Base-by-base conservation (phyloP, 2,888 invertebrate genomes). In the Diadegma fenestrale region DNA sequence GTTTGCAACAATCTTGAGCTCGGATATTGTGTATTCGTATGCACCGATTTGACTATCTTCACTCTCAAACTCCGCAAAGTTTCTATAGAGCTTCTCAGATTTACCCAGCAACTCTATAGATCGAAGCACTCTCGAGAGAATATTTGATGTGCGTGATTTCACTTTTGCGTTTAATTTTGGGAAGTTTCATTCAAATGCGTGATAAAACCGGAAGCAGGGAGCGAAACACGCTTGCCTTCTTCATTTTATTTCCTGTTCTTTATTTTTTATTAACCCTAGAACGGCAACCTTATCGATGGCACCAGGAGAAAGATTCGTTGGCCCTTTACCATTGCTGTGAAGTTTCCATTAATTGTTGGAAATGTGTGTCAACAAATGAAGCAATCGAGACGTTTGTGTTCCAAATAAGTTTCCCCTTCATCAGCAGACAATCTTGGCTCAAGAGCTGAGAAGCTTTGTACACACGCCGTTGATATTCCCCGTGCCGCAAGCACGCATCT, bases 391-490 rank as follows among this genome's bases (percentile, higher is more conserved):
- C 51, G 72, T 83, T 83, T 58, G 71, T 64, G 66, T 69, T 64
- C 41, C 30, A 58, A 84, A 77, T 77, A 30, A 66, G 58, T 72
- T 64, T 69, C 37, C 10, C 41, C 26, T 48, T 37, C 37, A 37
- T 37, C 78, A 19, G 8, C 41, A 12, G 12, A 48, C 63, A 64
- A n/a, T 45, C 17, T 51, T 71, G n/a, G 22, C n/a, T 43, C 30
- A 19, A 4, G 43, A 26, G n/a, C n/a, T n/a, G n/a, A 17, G 19
- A 26, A 43, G 14, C 43, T 71, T 73, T 51, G 26, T 73, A 68
- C 72, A 72, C 37, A 71, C 63, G 63, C 73, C 63, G 58, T 68
- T 78, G 84, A 84, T 78, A 84, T 84, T 78, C 81, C 73, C 61
- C n/a, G 17, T 63, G 81, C 68, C 33, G 43, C 84, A 37, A 48